Evolutionary conservation across 2,113 vertebrate species (phyloP), one percentile per base, ranked within the genome.

Genomic region (Lophochroa leadbeateri): DNA sequence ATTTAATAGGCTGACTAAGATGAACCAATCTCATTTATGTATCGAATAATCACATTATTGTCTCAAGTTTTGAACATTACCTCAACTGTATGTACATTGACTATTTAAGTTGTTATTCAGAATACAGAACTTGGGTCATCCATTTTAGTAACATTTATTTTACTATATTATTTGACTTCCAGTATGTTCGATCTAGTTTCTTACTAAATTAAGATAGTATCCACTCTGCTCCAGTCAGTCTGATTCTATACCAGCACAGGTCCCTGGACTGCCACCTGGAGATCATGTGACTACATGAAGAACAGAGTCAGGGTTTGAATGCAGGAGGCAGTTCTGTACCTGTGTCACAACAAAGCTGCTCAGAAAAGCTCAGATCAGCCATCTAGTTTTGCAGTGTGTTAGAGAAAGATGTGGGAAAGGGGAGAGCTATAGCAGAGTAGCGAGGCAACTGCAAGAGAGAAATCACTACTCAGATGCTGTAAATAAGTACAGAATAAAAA

Each of bases 291-390:
- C 41, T 24, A 10, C 11, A 0, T 5, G 31, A 44, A 6, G 9
- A 41, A 25, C 57, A 28, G 41, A 37, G 17, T 6, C 35, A 5
- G 68, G 43, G 46, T 29, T 1, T 0, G 5, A 58, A 5, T 5
- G 13, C 18, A 24, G 82, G 64, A 25, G 46, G 53, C 44, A n/a
- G 58, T 14, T 7, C 58, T 5, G 41, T 31, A 10, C 63, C 67
- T 29, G 35, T 24, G 47, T 25, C 83, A 14, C 31, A 12, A 2
- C 0, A 33, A 44, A 27, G 28, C 47, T 80, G 52, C 47, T 52
- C 70, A 58, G 80, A n/a, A 71, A 39, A 17, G 39, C 81, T 55
- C 53, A 29, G 28, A 4, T 6, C 31, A 64, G 23, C 17, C 78
- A 17, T 19, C 25, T 11, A 4, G 12, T n/a, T 79, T 44, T 1